Conservation (phyloP, 2,113 vertebrate species). For the Columba janthina region DNA sequence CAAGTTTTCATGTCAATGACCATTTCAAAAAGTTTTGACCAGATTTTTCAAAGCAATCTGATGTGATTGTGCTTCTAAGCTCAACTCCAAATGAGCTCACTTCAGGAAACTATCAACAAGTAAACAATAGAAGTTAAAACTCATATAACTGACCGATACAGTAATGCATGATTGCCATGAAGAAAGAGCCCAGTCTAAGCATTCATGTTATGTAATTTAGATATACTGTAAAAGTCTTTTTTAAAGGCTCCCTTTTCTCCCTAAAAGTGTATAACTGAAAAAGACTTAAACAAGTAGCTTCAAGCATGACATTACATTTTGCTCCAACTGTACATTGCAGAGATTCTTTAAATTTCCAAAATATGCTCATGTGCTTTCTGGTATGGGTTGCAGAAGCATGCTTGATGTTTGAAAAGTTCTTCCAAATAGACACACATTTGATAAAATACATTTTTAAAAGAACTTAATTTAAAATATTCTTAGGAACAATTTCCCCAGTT, state of each 20-base stretch:
- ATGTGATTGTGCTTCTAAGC: background rate
- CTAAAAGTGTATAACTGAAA: background rate
- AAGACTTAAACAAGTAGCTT: background rate
- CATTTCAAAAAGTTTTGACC: background rate
- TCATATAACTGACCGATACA: background rate
- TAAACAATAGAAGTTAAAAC: constrained; percentile 22
- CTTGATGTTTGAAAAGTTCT: background rate
- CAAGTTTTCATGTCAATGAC: background rate
- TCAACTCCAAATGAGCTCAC: background rate
- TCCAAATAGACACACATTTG: background rate
- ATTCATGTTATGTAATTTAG: background rate
- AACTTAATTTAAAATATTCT: background rate
- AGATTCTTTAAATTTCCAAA: background rate
- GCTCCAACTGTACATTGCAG: background rate
- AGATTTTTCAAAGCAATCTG: background rate
- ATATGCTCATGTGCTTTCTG: background rate
- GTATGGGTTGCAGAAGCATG: background rate
- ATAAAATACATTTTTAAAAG: background rate
- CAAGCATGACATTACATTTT: background rate
- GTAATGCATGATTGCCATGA: background rate
- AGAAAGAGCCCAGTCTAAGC: background rate
- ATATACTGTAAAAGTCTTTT: background rate
- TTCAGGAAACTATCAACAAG: background rate
- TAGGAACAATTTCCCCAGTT: background rate
- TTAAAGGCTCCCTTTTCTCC: background rate